Evolutionary conservation across 2,113 vertebrate genomes (phyloP).

Genomic region (Urocynchramus pylzowi): DNA sequence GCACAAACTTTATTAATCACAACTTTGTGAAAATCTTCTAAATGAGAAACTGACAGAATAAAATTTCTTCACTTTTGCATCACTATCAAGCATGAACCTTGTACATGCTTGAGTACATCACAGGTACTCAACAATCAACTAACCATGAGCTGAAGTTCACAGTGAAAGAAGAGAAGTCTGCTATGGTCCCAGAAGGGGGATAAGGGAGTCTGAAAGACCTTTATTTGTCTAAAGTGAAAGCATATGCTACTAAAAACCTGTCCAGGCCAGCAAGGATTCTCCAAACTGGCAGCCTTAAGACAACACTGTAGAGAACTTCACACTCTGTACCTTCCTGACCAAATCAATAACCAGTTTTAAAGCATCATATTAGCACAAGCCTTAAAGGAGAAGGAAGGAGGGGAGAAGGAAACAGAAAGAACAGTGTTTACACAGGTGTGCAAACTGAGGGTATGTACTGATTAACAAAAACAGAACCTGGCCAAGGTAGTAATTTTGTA

Average conservation of each 20-base stretch:
- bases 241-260: background rate
- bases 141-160: background rate
- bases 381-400: background rate
- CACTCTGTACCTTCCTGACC: background rate
- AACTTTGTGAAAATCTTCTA: background rate
- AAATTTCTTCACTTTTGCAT: background rate
- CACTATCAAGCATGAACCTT: background rate
- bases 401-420: background rate
- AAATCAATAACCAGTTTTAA: background rate
- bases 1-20: background rate
- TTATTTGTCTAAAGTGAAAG: background rate
- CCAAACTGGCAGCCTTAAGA: background rate
- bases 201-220: background rate
- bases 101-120: no score
- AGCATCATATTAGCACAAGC: background rate
- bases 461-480: background rate
- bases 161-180: background rate
- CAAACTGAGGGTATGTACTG: background rate
- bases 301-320: background rate
- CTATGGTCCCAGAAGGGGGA: background rate
- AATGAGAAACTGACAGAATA: background rate
- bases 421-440: background rate
- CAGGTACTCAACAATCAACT: background rate
- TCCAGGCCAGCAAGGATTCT: background rate
- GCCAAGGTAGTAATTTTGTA: background rate